Evolutionary conservation across 2,888 invertebrate species (phyloP).

Genomic region (Cotesia congregata): DNA sequence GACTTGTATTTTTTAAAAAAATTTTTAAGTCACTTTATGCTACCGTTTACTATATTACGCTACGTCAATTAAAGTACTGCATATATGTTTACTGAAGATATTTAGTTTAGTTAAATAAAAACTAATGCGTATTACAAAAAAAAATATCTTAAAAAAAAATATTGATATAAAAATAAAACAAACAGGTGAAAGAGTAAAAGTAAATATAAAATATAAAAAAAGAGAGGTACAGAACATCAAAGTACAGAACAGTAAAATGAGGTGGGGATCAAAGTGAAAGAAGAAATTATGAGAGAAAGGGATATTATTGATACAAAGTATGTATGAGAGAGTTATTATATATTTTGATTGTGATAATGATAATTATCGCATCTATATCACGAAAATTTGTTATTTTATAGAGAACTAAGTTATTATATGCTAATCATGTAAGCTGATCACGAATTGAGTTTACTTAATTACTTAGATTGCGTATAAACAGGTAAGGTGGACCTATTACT

Average conservation of each 20-base stretch:
- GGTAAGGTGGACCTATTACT: background rate
- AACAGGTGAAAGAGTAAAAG: background rate
- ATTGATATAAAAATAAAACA: background rate
- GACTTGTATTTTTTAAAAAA: slow-evolving; percentile 6
- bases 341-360: background rate
- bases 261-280: slow-evolving; percentile 35
- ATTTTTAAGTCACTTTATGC: background rate
- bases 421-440: background rate
- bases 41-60: too few species aligned
- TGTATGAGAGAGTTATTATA: slow-evolving; percentile 8
- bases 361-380: slow-evolving; percentile 9
- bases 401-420: background rate
- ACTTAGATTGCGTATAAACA: slow-evolving; percentile 6
- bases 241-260: slow-evolving; percentile 2
- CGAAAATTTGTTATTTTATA: background rate
- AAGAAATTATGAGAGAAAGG: slow-evolving; percentile 37
- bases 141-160: background rate
- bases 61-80: too few species aligned
- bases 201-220: slow-evolving; percentile 3
- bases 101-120: too few species aligned
- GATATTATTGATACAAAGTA: slow-evolving; percentile 24
- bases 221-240: background rate
- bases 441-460: background rate
- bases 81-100: too few species aligned
- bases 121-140: background rate